phyloP scores from a whole-genome alignment of 1,140 invertebrate species.

The Trachymyrmex septentrionalis region DNA sequence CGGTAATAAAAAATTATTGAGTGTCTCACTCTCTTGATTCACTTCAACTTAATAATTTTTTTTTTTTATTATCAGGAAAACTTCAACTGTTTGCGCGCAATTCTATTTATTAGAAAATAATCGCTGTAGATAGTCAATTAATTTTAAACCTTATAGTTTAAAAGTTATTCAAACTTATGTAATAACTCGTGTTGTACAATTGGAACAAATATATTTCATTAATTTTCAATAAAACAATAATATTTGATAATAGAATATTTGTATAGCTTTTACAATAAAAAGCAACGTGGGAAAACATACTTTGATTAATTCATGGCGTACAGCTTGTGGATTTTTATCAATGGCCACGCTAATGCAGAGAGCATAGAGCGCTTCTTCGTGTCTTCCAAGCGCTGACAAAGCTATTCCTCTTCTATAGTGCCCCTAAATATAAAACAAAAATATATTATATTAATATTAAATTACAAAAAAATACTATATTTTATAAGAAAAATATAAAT shows the following conservation, averaged over 20 bases:
- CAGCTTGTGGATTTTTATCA: constrained; percentile 85
- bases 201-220: background rate
- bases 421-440: constrained; percentile 85
- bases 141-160: background rate
- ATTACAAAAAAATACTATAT: constrained; percentile 15
- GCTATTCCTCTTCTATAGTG: constrained; percentile 90
- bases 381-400: constrained; percentile 88
- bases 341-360: constrained; percentile 89
- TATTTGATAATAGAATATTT: background rate
- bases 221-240: background rate
- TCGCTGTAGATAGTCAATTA: background rate
- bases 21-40: no score
- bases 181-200: background rate
- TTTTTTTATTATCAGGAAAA: background rate
- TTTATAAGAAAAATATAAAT: no score
- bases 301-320: constrained; percentile 86
- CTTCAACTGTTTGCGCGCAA: background rate
- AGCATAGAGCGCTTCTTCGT: constrained; percentile 90
- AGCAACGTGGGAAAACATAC: constrained; percentile 73
- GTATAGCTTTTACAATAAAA: background rate
- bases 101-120: background rate
- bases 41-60: background rate
- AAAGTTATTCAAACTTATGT: background rate
- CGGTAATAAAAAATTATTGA: background rate
- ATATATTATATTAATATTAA: background rate